Base-by-base conservation (phyloP, 2,797 vertebrate genomes). In the Muscicapa striata region DNA sequence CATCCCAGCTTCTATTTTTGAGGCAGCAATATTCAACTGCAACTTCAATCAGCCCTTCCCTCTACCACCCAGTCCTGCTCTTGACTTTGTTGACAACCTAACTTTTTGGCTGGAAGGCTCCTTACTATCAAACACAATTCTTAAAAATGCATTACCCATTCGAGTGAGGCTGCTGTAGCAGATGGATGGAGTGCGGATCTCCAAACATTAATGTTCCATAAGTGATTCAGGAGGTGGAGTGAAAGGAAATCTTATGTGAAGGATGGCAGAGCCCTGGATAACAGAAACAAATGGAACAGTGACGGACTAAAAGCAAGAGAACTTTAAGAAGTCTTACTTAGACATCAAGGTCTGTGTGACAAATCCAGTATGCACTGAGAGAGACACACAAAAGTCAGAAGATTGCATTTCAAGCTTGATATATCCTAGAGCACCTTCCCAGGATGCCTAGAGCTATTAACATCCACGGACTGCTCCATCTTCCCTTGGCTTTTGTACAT, bases 221-320 rank as follows among this genome's bases (percentile, higher is more conserved):
- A 95, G 96, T 92, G 97, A 97, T 84, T 95, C 91, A 63, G 91
- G 89, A 95, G 90, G 97, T 95, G 97, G 94, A 94, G 95, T 93
- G 95, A 94, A 97, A 93, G 93, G 85, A 90, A 93, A 94, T 94
- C 70, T 95, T 68, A 79, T 54, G 96, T 95, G 97, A 97, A 97
- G 91, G 90, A 97, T 97, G 91, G 96, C 93, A 90, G 95, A 93
- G 96, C 94, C 94, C 87, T 6, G 77, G 93, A 92, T 97, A 97
- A 98, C 97, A 96, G 96, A 95, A 96, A 97, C 96, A 96, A 97
- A 97, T 97, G 97, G 95, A 97, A 95, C 97, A 96, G 97, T 94
- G 96, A 97, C 59, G 38, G 94, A 97, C 95, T 93, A 90, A 97
- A 97, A 93, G 94, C 94, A 95, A 97, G 93, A 94, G 97, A 97